Conservation (phyloP, 2,797 vertebrate genomes). For the Sebastes alutus region DNA sequence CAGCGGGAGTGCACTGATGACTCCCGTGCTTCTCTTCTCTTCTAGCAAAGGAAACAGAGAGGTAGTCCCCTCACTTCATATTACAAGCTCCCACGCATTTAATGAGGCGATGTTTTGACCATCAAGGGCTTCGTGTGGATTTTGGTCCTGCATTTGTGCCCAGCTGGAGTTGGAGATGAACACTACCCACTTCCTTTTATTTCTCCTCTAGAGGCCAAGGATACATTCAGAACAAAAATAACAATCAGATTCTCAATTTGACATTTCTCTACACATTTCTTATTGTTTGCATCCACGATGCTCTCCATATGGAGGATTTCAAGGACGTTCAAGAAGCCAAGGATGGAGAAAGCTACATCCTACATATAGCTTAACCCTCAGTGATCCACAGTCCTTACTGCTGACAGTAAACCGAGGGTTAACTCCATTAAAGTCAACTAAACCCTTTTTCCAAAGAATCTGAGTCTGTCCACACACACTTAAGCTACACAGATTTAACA, state of each 20-base stretch:
- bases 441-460: not conserved
- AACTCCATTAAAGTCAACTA: slow-evolving; percentile 16
- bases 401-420: slow-evolving; percentile 9
- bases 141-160: not conserved
- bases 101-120: slow-evolving; percentile 10
- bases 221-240: not conserved
- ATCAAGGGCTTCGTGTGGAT: not conserved
- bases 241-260: not conserved
- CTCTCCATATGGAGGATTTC: not conserved
- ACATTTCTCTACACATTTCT: not conserved
- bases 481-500: not conserved
- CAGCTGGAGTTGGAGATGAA: not conserved
- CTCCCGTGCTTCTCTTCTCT: not conserved
- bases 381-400: not conserved
- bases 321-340: not conserved
- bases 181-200: not conserved
- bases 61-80: not conserved
- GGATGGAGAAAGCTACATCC: not conserved
- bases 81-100: not conserved
- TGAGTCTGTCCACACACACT: not conserved
- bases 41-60: not conserved
- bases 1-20: not conserved
- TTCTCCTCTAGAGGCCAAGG: not conserved
- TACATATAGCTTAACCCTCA: not conserved
- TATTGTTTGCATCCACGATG: not conserved